A percentile compares a stretch with the other conserved stretches of the same genome.
Evolutionary conservation across 2,113 vertebrate genomes (phyloP).

Genomic region (Cryptoleucopteryx plumbea): DNA sequence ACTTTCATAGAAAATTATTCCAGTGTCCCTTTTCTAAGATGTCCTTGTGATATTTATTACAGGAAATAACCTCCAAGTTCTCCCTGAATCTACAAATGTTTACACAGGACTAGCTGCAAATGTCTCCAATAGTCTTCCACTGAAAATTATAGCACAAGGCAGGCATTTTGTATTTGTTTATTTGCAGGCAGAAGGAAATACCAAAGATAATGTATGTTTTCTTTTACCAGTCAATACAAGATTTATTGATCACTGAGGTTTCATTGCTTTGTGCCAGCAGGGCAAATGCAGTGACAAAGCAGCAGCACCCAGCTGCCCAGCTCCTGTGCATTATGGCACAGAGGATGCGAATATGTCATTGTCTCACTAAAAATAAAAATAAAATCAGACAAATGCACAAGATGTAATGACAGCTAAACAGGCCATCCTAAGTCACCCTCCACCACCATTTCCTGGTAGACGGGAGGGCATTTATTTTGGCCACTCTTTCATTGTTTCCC

Average conservation of each 20-base stretch:
- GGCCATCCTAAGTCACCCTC: neutral
- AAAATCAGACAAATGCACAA: neutral
- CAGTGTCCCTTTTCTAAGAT: neutral
- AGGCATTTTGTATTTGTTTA: conserved; percentile 40
- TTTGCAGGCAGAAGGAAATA: conserved; percentile 33
- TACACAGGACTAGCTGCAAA: conserved; percentile 24
- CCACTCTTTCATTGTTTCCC: neutral
- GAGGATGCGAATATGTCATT: neutral
- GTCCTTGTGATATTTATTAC: conserved; percentile 52
- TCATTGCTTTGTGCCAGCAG: neutral
- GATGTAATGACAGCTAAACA: neutral
- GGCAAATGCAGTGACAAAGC: neutral
- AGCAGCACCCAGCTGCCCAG: neutral
- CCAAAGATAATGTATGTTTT: neutral
- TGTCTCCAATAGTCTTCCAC: neutral
- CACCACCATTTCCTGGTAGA: neutral
- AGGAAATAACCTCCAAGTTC: conserved; percentile 53
- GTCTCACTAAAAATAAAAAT: neutral
- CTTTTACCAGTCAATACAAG: conserved; percentile 1
- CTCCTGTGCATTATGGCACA: neutral
- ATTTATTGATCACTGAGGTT: conserved; percentile 14
- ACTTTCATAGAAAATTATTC: conserved; percentile 48
- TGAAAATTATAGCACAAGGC: conserved; percentile 15
- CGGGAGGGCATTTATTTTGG: conserved; percentile 13
- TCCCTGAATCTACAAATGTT: conserved; percentile 26